These are phyloP conservation scores for Riparia riparia DNA, from an alignment of 2,113 vertebrate species.

Conservation along the genomic window DNA sequence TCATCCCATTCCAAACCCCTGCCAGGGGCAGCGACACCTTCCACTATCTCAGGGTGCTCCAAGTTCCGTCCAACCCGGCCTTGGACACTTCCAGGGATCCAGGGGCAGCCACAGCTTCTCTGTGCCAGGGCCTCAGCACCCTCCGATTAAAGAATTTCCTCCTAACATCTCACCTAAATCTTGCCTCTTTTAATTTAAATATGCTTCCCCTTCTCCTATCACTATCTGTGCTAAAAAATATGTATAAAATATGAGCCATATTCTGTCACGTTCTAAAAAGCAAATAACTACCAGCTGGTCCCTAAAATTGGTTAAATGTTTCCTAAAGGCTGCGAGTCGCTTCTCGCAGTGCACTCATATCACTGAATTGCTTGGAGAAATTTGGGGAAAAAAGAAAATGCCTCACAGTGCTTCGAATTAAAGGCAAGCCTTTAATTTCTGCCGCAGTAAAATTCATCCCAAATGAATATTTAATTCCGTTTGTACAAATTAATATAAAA, in stretches of 20 bases:
- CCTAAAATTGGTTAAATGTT: background rate
- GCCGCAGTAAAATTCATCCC: constrained; percentile 27
- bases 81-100: background rate
- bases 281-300: background rate
- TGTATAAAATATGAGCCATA: background rate
- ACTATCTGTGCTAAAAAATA: background rate
- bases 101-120: background rate
- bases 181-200: background rate
- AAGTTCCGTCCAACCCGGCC: accelerated
- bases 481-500: constrained; percentile 36
- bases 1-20: accelerated
- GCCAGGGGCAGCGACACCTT: background rate
- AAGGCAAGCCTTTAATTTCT: background rate
- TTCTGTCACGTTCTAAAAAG: accelerated
- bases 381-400: background rate
- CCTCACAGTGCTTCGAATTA: background rate
- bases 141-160: background rate
- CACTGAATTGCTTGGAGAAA: background rate
- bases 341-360: background rate
- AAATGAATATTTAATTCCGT: constrained; percentile 48
- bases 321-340: background rate
- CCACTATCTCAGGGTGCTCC: accelerated
- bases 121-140: background rate
- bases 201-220: background rate
- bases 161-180: background rate